A percentile compares a stretch with the other conserved stretches of the same genome.
These are phyloP conservation scores for Lamellibrachia luymesi DNA, from an alignment of 1,140 invertebrate species.

Conservation along the genomic window DNA sequence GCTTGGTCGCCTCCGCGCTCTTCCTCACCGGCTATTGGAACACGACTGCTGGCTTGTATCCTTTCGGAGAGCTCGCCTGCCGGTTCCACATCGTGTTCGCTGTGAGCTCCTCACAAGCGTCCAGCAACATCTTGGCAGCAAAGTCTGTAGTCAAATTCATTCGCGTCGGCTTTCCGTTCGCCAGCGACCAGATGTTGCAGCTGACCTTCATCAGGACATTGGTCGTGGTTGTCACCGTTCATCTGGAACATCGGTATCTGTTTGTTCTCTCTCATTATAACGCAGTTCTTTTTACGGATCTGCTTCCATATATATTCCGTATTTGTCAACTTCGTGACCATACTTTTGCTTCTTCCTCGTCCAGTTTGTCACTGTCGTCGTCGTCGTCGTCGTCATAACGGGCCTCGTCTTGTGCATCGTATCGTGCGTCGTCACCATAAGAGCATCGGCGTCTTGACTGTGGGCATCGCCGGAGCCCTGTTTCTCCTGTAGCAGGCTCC, in stretches of 20 bases:
- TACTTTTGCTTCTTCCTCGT: not conserved
- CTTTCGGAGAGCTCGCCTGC: constrained; percentile 15
- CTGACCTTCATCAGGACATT: too few relatives aligned
- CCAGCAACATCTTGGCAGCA: too few relatives aligned
- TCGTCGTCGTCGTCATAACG: not conserved
- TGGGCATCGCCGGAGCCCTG: not conserved
- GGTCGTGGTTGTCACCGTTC: too few relatives aligned
- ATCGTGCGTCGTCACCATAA: not conserved
- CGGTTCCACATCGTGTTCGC: constrained; percentile 18
- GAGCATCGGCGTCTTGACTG: not conserved
- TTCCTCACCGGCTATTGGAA: not conserved
- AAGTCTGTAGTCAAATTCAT: too few relatives aligned
- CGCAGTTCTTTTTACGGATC: not conserved
- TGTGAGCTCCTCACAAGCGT: constrained; percentile 1
- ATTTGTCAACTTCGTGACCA: not conserved
- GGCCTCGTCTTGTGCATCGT: not conserved
- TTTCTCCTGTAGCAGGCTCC: not conserved
- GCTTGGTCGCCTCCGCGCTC: not conserved
- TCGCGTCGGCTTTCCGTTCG: too few relatives aligned
- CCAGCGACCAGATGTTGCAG: too few relatives aligned
- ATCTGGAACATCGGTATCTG: not conserved
- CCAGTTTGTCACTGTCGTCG: not conserved
- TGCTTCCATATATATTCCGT: not conserved
- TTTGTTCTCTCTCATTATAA: not conserved
- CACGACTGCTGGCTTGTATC: constrained; percentile 24